Evolutionary conservation across 2,797 vertebrate genomes (phyloP), one percentile per base, ranked within the genome.

Genomic region (Siniperca undulata): DNA sequence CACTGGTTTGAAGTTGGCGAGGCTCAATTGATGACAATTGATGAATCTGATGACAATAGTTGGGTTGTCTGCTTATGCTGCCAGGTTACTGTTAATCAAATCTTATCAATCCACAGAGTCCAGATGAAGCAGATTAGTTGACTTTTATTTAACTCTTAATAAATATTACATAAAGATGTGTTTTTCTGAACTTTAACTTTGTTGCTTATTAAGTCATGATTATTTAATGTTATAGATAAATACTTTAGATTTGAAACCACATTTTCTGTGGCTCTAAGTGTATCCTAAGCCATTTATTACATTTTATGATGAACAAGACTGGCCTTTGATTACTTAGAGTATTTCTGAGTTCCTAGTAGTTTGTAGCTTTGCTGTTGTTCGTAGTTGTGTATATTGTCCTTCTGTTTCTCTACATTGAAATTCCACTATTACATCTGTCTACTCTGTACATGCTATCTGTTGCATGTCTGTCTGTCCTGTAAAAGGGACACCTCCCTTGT

Each of bases 401-500:
- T 59, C 3, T 30, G 42, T 59, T 42, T 72, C 12, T 36, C 2
- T 6, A 10, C 0, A 11, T 30, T 17, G 48, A 13, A 11, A 24
- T 30, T 30, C 4, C 6, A n/a, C 6, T 24, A 7, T 27, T 9
- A 19, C 0, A 19, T 1, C 24, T n/a, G 0, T 52, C 16, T n/a
- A 36, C 27, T 2, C 11, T 73, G 14, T 17, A 10, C 22, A 0
- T 42, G 36, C 16, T 38, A 27, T 22, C 19, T 66, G 50, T 60
- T 58, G 38, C 20, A 68, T 67, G 8, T 30, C 11, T 2, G 4
- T 74, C 48, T 1, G 10, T 38, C 13, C 7, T 50, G 14, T 59
- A 11, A 24, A 55, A 55, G 22, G 53, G 12, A 7, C 55, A 27
- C n/a, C 55, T 14, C 4, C 1, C 27, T 19, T 27, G 58, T 38